These are phyloP conservation scores for Mormoops blainvillei DNA, from an alignment of 2,113 vertebrate genomes.

Conservation along the genomic window DNA sequence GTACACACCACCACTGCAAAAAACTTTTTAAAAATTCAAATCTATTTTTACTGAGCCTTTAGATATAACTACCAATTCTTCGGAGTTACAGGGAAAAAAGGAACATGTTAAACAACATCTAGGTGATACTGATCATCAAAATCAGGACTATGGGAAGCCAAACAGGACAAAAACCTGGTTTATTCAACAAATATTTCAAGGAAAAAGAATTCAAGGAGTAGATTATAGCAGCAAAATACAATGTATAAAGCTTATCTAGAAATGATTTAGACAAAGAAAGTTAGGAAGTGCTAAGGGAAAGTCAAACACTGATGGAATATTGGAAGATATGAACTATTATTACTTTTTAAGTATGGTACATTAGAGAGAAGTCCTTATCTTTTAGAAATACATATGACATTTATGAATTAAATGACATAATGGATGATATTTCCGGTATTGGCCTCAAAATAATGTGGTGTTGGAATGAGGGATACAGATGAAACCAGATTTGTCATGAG, in stretches of 20 bases:
- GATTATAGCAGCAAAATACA: neutral
- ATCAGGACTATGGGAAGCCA: neutral
- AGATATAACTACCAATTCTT: neutral
- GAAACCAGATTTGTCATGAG: neutral
- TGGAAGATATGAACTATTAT: neutral
- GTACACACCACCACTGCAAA: neutral
- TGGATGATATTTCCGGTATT: neutral
- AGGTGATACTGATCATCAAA: neutral
- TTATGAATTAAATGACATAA: neutral
- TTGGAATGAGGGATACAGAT: neutral
- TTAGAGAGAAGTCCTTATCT: neutral
- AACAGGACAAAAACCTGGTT: neutral
- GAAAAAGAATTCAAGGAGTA: neutral
- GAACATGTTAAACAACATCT: neutral
- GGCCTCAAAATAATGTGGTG: slow-evolving; percentile 11
- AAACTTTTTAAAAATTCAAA: neutral
- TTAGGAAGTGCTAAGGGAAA: neutral
- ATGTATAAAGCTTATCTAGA: neutral
- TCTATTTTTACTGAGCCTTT: neutral
- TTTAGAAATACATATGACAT: neutral
- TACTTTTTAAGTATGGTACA: neutral
- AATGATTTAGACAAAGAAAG: neutral
- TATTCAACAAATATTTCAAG: neutral
- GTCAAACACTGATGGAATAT: neutral
- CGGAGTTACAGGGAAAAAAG: neutral